Evolutionary conservation across 2,888 invertebrate species (phyloP).

Genomic region (Cheilosia vernalis): DNA sequence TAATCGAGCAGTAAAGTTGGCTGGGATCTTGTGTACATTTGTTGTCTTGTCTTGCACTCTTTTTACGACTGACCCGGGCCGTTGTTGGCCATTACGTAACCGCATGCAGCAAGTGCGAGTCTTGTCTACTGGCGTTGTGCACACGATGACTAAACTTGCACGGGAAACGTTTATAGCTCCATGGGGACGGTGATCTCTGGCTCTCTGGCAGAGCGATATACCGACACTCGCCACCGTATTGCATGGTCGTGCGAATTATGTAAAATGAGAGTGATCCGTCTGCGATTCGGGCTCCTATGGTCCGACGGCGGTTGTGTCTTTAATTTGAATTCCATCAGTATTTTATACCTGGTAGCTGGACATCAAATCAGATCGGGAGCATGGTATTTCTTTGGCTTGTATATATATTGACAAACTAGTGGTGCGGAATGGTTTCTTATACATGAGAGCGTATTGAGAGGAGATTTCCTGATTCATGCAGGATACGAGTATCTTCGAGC

Average conservation of each 20-base stretch:
- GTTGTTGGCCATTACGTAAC: slow-evolving; percentile 46
- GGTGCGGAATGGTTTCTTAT: slow-evolving; percentile 10
- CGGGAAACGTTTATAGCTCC: slow-evolving; percentile 19
- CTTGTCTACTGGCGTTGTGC: slow-evolving; percentile 16
- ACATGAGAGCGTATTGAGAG: neutral
- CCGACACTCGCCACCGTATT: slow-evolving; percentile 14
- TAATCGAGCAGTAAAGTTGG: slow-evolving; percentile 43
- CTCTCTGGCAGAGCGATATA: slow-evolving; percentile 8
- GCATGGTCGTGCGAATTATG: slow-evolving; percentile 37
- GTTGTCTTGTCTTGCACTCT: neutral
- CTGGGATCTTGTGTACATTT: slow-evolving; percentile 15
- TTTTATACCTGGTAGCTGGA: slow-evolving; percentile 46
- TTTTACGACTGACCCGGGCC: slow-evolving; percentile 35
- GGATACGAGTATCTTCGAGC: slow-evolving; percentile 18
- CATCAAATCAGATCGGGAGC: slow-evolving; percentile 48
- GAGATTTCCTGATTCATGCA: slow-evolving; percentile 48
- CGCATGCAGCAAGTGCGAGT: slow-evolving; percentile 21
- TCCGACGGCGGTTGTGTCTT: slow-evolving; percentile 38
- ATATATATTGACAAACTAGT: neutral
- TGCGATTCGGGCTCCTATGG: slow-evolving; percentile 22
- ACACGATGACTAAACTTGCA: slow-evolving; percentile 45
- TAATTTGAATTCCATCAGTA: slow-evolving; percentile 51
- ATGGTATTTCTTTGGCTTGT: slow-evolving; percentile 8
- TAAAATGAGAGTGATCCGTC: slow-evolving; percentile 48
- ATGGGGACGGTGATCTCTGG: slow-evolving; percentile 1